Percentiles rank a stretch among this genome's conserved stretches.
Conservation (phyloP, 1,140 invertebrate species). For the Aphis craccivora region DNA sequence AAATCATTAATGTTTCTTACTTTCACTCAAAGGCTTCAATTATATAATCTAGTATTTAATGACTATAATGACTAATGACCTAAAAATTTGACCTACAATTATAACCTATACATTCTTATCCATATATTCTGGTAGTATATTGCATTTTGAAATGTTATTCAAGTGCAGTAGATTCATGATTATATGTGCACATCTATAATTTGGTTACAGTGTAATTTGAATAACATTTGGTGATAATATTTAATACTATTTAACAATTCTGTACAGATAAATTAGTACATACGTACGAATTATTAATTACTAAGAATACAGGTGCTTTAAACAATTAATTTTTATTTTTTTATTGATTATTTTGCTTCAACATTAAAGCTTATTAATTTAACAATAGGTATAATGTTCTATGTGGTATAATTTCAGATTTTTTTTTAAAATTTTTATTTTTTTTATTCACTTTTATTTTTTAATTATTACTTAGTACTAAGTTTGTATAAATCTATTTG, state of each 20-base stretch:
- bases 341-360: too few relatives aligned
- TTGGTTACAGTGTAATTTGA: not conserved
- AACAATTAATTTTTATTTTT: too few relatives aligned
- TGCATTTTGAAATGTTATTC: not conserved
- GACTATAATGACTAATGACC: not conserved
- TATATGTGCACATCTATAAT: not conserved
- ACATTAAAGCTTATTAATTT: too few relatives aligned
- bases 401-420: too few relatives aligned
- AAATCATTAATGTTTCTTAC: not conserved
- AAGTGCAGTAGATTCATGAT: not conserved
- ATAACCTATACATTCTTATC: not conserved
- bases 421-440: too few relatives aligned
- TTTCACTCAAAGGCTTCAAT: not conserved
- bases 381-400: too few relatives aligned
- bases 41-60: not conserved
- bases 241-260: not conserved
- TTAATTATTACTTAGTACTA: too few relatives aligned
- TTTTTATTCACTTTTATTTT: too few relatives aligned
- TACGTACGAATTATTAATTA: not conserved
- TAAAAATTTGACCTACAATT: not conserved
- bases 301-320: too few relatives aligned
- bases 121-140: not conserved
- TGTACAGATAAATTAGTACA: not conserved
- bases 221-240: not conserved
- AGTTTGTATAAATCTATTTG: too few relatives aligned